A percentile compares a stretch with the other conserved stretches of the same genome.
Evolutionary conservation across 1,140 invertebrate species (phyloP).

Genomic region (Rhysida immarginata): DNA sequence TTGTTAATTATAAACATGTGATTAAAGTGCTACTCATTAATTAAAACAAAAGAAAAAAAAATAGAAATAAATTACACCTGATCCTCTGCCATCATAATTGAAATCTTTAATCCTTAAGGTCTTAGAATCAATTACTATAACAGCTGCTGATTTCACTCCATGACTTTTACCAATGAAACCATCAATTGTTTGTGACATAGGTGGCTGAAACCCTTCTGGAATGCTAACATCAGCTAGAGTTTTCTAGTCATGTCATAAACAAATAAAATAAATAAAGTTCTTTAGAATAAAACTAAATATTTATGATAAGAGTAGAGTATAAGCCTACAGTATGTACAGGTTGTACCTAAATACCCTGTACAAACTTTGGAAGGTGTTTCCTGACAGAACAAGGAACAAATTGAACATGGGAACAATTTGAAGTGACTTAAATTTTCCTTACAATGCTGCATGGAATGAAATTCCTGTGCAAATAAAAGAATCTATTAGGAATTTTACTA

Average conservation of each 20-base stretch:
- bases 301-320: too few relatives aligned
- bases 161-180: conserved; percentile 51
- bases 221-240: conserved; percentile 80
- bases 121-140: conserved; percentile 64
- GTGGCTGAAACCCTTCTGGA: conserved; percentile 81
- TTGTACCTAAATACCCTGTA: too few relatives aligned
- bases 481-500: too few relatives aligned
- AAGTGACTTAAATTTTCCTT: too few relatives aligned
- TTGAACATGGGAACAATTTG: too few relatives aligned
- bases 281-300: background rate
- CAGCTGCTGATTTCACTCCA: conserved; percentile 49
- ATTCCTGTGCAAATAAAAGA: too few relatives aligned
- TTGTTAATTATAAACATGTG: background rate
- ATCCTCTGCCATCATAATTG: conserved; percentile 49
- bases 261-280: too few relatives aligned
- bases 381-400: too few relatives aligned
- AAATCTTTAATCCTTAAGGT: conserved; percentile 59
- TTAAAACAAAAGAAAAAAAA: background rate
- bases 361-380: too few relatives aligned
- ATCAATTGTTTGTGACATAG: conserved; percentile 49
- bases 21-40: background rate
- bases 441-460: too few relatives aligned
- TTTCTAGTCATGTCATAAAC: too few relatives aligned
- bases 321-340: too few relatives aligned
- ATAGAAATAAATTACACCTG: conserved; percentile 34